Percentiles rank a stretch among this genome's conserved stretches.
Evolutionary conservation across 1,140 invertebrate species (phyloP).

Genomic region (Arion vulgaris): DNA sequence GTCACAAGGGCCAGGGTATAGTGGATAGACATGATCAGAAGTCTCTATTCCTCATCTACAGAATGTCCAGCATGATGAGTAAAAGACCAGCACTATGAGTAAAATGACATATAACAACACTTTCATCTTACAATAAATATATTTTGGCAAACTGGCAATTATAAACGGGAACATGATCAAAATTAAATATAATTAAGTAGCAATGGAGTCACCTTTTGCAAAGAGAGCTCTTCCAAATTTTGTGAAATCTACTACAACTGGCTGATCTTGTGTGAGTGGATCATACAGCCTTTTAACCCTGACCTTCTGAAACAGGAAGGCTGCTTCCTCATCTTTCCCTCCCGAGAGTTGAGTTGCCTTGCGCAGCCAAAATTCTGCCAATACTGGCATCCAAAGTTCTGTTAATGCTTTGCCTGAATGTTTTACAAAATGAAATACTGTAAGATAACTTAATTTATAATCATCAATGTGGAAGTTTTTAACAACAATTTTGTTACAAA

Average conservation of each 20-base stretch:
- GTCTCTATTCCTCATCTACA: no score
- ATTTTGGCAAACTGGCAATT: no score
- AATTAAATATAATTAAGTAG: no score
- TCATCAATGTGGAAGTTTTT: no score
- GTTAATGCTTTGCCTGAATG: conserved; percentile 59
- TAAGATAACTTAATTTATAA: not conserved
- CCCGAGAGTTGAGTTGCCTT: conserved; percentile 58
- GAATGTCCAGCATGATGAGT: no score
- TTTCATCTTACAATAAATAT: no score
- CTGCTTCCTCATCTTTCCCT: conserved; percentile 51
- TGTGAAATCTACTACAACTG: conserved; percentile 60
- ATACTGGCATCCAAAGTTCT: conserved; percentile 58
- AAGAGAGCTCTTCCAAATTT: conserved; percentile 61
- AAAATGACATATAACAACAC: no score
- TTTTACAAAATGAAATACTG: not conserved
- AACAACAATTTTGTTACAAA: no score
- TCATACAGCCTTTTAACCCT: conserved; percentile 63
- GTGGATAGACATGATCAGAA: no score
- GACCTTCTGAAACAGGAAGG: conserved; percentile 63
- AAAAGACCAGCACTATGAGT: no score
- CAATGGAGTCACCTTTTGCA: conserved; percentile 44
- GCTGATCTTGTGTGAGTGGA: conserved; percentile 60
- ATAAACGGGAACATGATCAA: no score
- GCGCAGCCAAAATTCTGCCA: conserved; percentile 66
- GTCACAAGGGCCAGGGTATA: no score